A percentile compares a stretch with the other conserved stretches of the same genome.
These are phyloP conservation scores for Lethocerus indicus DNA, from an alignment of 1,140 invertebrate genomes.

Conservation along the genomic window DNA sequence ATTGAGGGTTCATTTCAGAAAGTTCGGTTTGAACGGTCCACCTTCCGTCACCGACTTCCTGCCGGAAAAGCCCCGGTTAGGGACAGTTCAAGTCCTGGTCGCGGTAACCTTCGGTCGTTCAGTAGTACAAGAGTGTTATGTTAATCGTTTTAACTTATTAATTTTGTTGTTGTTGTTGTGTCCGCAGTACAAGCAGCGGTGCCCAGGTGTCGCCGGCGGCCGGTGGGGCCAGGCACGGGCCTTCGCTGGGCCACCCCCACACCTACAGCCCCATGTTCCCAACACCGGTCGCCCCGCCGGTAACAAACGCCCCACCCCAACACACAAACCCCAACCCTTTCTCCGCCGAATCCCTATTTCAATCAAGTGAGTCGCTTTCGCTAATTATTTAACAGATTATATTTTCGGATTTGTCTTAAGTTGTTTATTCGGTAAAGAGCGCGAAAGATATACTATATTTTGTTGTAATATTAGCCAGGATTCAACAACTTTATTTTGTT, in stretches of 20 bases:
- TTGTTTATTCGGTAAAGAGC: too few relatives aligned
- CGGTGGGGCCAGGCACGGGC: constrained; percentile 27
- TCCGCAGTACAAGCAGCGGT: constrained; percentile 27
- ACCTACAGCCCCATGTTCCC: constrained; percentile 44
- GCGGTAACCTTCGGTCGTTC: too few relatives aligned
- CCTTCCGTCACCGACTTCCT: too few relatives aligned
- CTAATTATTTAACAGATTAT: neutral
- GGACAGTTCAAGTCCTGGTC: too few relatives aligned
- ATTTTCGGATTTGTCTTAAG: too few relatives aligned
- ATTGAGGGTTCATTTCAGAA: too few relatives aligned
- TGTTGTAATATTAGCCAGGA: neutral
- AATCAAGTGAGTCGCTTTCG: constrained; percentile 51
- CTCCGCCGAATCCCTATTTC: constrained; percentile 71
- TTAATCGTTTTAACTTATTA: too few relatives aligned
- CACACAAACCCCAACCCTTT: constrained; percentile 58
- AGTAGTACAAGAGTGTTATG: too few relatives aligned
- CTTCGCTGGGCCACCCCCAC: constrained; percentile 27
- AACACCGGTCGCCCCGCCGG: constrained; percentile 24
- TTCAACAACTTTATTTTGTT: neutral
- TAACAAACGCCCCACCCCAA: constrained; percentile 26
- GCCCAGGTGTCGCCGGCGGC: constrained; percentile 33
- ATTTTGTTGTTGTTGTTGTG: constrained; percentile 9
- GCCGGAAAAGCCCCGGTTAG: too few relatives aligned
- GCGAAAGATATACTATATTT: neutral
- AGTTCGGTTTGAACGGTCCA: too few relatives aligned